Conservation (phyloP, 2,888 invertebrate species). For the Anthrax anthrax region DNA sequence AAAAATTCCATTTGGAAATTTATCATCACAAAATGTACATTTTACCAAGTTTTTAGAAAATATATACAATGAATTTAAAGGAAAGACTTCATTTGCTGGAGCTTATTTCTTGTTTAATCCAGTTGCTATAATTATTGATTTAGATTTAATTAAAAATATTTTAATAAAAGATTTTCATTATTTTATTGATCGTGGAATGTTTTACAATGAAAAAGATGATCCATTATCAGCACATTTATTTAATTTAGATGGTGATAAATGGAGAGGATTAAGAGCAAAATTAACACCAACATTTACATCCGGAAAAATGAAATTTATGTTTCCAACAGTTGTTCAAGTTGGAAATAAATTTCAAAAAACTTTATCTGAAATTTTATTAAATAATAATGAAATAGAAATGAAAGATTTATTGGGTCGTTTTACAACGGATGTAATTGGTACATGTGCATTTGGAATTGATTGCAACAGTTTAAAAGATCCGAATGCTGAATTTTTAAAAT, state of each 20-base stretch:
- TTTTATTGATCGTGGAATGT: slow-evolving; percentile 27
- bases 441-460: slow-evolving; percentile 37
- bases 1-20: slow-evolving; percentile 11
- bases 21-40: background rate
- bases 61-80: slow-evolving; percentile 19
- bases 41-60: background rate
- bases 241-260: slow-evolving; percentile 30
- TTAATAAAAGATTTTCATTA: slow-evolving; percentile 22
- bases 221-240: slow-evolving; percentile 32
- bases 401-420: slow-evolving; percentile 34
- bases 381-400: slow-evolving; percentile 25
- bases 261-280: slow-evolving; percentile 27
- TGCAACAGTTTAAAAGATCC: slow-evolving; percentile 33
- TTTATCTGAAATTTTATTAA: slow-evolving; percentile 13
- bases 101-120: slow-evolving; percentile 24
- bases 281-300: slow-evolving; percentile 20
- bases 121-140: slow-evolving; percentile 22
- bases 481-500: slow-evolving; percentile 27
- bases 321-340: slow-evolving; percentile 19
- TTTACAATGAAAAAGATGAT: slow-evolving; percentile 23
- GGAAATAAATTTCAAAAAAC: slow-evolving; percentile 14
- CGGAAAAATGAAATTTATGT: slow-evolving; percentile 21
- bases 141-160: slow-evolving; percentile 25
- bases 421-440: slow-evolving; percentile 39
- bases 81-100: slow-evolving; percentile 24